phyloP scores from a whole-genome alignment of 2,888 invertebrate genomes.

The Arge pagana region DNA sequence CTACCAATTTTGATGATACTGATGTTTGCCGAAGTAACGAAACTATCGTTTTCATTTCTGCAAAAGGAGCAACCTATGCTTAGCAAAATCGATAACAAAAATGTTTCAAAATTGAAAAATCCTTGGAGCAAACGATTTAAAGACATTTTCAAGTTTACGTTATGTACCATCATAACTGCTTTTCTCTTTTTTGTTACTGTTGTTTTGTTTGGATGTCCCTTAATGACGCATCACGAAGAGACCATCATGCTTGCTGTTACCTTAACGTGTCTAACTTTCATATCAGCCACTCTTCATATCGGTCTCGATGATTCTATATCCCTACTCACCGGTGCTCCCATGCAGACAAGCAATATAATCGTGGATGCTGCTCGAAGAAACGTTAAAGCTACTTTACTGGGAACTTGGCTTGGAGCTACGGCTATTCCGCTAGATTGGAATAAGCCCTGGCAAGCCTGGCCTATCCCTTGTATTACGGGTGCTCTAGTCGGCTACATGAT shows the following conservation, averaged over 20 bases:
- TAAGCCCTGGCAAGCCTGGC: conserved; percentile 85
- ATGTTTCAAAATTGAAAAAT: conserved; percentile 56
- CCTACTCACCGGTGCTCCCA: conserved; percentile 62
- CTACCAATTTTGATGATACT: conserved; percentile 53
- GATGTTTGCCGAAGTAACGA: conserved; percentile 62
- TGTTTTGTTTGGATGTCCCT: conserved; percentile 72
- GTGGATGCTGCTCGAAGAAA: conserved; percentile 63
- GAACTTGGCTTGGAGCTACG: conserved; percentile 83
- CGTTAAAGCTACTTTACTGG: conserved; percentile 68
- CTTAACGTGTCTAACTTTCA: conserved; percentile 66
- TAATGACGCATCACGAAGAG: conserved; percentile 67
- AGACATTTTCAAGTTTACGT: conserved; percentile 61
- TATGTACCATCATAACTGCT: conserved; percentile 59
- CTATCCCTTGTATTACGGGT: conserved; percentile 73
- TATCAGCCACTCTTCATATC: conserved; percentile 67
- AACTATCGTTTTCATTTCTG: conserved; percentile 53
- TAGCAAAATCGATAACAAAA: conserved; percentile 49
- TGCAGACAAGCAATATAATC: conserved; percentile 52
- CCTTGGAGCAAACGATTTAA: conserved; percentile 58
- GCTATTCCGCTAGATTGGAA: conserved; percentile 92
- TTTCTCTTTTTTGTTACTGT: conserved; percentile 65
- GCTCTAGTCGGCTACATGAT: conserved; percentile 67
- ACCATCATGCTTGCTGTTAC: conserved; percentile 70
- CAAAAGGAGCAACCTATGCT: conserved; percentile 40
- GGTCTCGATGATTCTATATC: conserved; percentile 65